These are phyloP conservation scores for Salvator merianae DNA, from an alignment of 2,113 vertebrate species.

Conservation along the genomic window DNA sequence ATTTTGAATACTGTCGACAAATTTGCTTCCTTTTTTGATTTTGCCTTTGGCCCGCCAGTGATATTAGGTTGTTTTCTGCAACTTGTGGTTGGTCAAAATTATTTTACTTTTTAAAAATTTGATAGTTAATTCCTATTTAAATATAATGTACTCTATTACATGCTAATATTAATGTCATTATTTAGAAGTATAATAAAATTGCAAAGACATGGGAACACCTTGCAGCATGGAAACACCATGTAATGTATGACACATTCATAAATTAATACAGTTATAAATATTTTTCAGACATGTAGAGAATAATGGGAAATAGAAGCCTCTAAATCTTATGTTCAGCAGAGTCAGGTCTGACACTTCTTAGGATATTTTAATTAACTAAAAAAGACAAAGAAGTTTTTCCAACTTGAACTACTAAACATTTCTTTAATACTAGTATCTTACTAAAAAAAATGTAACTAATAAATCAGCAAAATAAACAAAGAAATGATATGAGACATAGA, in stretches of 20 bases:
- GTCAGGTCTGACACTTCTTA: neutral
- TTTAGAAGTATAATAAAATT: constrained; percentile 16
- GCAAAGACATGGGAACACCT: constrained; percentile 26
- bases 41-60: neutral
- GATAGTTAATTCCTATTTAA: neutral
- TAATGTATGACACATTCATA: neutral
- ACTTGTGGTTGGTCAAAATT: neutral
- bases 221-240: neutral
- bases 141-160: constrained; percentile 14
- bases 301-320: neutral
- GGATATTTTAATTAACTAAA: constrained; percentile 26
- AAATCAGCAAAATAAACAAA: too few species aligned
- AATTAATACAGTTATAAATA: constrained; percentile 17
- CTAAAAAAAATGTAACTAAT: too few species aligned
- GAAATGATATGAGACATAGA: too few species aligned
- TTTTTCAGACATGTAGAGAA: constrained; percentile 17
- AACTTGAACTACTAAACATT: neutral
- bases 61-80: neutral
- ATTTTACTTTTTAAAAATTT: rapidly evolving
- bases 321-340: neutral
- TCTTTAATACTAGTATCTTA: constrained; percentile 8
- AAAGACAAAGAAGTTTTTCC: neutral
- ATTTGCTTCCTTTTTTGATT: neutral
- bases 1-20: neutral
- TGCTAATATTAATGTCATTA: constrained; percentile 40